These are phyloP conservation scores for Helicoverpa assulta DNA, from an alignment of 2,888 invertebrate genomes.

Conservation along the genomic window DNA sequence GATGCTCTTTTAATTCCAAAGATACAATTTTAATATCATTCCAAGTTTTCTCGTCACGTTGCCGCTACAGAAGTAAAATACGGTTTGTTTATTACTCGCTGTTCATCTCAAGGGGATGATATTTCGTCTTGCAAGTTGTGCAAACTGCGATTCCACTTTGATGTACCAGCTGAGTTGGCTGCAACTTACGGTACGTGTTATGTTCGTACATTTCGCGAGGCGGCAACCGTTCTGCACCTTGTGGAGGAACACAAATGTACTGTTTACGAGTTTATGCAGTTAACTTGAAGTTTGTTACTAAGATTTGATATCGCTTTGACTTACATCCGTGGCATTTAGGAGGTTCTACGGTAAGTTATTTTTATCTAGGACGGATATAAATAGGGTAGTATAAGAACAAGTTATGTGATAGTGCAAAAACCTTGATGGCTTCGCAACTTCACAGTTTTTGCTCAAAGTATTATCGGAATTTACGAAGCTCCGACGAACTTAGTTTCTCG, in stretches of 20 bases:
- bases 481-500: slow-evolving; percentile 15
- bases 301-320: slow-evolving; percentile 46
- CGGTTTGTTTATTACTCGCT: slow-evolving; percentile 55
- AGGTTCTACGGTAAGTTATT: not conserved
- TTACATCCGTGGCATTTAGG: not conserved
- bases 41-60: slow-evolving; percentile 38
- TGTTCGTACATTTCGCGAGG: slow-evolving; percentile 35
- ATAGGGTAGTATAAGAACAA: not conserved
- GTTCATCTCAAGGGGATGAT: slow-evolving; percentile 44
- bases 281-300: slow-evolving; percentile 33
- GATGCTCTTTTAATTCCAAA: slow-evolving; percentile 41
- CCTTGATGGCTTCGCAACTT: slow-evolving; percentile 47
- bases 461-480: slow-evolving; percentile 28
- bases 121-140: slow-evolving; percentile 57
- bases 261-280: slow-evolving; percentile 25
- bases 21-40: slow-evolving; percentile 39
- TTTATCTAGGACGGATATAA: not conserved
- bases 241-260: slow-evolving; percentile 48
- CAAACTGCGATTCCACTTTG: slow-evolving; percentile 43
- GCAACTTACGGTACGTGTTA: slow-evolving; percentile 42
- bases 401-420: slow-evolving; percentile 50
- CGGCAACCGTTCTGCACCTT: slow-evolving; percentile 9
- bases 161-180: slow-evolving; percentile 41
- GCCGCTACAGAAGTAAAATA: slow-evolving; percentile 44
- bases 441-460: slow-evolving; percentile 21